Base-by-base conservation (phyloP, 1,140 invertebrate species). In the Ceratitis capitata region DNA sequence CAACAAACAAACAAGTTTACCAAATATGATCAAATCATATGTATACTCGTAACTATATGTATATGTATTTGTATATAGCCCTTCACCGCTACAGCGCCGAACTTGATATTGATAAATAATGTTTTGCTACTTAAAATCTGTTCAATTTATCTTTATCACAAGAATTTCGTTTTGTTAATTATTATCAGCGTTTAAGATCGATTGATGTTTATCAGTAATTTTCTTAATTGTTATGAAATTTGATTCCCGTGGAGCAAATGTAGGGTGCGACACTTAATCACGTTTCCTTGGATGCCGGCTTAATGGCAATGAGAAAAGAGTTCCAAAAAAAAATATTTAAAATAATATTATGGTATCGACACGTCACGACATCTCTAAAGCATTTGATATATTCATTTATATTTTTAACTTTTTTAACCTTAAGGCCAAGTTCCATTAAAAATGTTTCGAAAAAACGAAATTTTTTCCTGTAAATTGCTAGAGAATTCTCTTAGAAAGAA, bases 91-190 rank as follows among this genome's bases (percentile, higher is more conserved):
- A 16, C 14, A n/a, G 10, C 14, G 29, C 29, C 58, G 26, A 61
- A 61, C 58, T 29, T 32, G 58, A 69, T 69, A 32, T 69, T 69
- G 61, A 69, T 69, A 69, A 69, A 69, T 69, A 16, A 32, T 69
- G 61, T 69, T 69, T n/a, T 19, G 61, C 39, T 35, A 35, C 32
- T 39, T 7, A 32, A 39, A 35, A 19, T 39, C 39, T 45, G 6
- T 78, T 45, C 19, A 3, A 26, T 78, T 78, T 78, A 69, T 69
- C 61, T 69, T 16, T 10, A 69, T 69, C 69, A 23, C 4, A 78
- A n/a, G 45, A 9, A 78, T 47, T 45, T 78, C 1, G 45, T 78
- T 78, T 78, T 23, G 69, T 78, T 78, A 78, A 42, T 78, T 78
- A 45, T 78, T 78, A 78, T 78, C 42, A 26, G 69, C n/a, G 7